Evolutionary conservation across 2,797 vertebrate species (phyloP).

Genomic region (Sternotherus odoratus): DNA sequence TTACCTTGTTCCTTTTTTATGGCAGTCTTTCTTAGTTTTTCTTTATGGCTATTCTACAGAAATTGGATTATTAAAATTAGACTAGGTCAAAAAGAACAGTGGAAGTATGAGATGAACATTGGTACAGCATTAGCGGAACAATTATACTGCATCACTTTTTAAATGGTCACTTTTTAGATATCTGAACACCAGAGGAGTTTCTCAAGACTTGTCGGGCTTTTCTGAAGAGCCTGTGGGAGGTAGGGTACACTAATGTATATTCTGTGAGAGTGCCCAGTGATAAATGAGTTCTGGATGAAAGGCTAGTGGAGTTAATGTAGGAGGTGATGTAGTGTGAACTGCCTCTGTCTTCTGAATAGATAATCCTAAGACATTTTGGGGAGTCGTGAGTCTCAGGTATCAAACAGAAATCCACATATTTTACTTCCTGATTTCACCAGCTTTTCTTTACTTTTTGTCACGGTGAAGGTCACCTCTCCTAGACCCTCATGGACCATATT

Average conservation of each 20-base stretch:
- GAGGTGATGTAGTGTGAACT: not conserved
- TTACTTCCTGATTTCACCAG: not conserved
- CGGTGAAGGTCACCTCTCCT: not conserved
- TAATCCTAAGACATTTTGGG: not conserved
- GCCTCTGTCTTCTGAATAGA: not conserved
- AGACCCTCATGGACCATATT: not conserved
- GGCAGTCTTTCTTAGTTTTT: not conserved
- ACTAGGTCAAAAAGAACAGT: not conserved
- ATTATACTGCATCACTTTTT: not conserved
- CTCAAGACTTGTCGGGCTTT: not conserved
- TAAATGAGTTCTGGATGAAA: not conserved
- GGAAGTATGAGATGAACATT: not conserved
- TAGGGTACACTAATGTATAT: accelerated
- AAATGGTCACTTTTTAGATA: constrained; percentile 15
- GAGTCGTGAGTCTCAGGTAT: not conserved
- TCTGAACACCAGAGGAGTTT: accelerated
- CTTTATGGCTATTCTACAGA: not conserved
- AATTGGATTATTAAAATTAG: constrained; percentile 29
- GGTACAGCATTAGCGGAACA: constrained; percentile 15
- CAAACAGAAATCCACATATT: not conserved
- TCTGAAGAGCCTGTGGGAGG: not conserved
- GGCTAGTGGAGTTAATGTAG: not conserved
- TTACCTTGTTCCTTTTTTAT: not conserved
- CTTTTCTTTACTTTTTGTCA: not conserved
- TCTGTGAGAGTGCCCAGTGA: not conserved